Percentiles rank a stretch among this genome's conserved stretches.
phyloP scores from a whole-genome alignment of 1,140 invertebrate species.

The Patella vulgata region DNA sequence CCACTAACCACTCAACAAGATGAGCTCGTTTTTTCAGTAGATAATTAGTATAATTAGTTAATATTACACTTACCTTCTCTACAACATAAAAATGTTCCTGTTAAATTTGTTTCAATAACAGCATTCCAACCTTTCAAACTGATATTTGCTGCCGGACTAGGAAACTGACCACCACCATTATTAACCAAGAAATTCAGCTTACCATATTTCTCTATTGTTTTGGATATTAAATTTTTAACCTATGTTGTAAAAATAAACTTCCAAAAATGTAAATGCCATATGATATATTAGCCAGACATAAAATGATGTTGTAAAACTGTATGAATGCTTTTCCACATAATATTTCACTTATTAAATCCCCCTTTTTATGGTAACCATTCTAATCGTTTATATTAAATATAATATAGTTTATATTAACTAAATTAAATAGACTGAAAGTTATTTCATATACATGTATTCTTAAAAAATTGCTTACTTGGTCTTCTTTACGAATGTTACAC shows the following conservation, averaged over 20 bases:
- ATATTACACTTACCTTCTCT: slow-evolving; percentile 67
- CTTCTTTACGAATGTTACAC: slow-evolving; percentile 70
- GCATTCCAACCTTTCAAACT: slow-evolving; percentile 71
- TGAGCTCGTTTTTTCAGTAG: neutral
- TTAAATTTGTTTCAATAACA: slow-evolving; percentile 71
- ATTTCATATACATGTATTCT: too few species aligned
- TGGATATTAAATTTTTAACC: slow-evolving; percentile 60
- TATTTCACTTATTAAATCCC: too few species aligned
- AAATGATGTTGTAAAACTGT: too few species aligned
- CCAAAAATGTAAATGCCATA: slow-evolving; percentile 2
- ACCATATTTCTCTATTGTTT: slow-evolving; percentile 63
- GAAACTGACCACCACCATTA: slow-evolving; percentile 72
- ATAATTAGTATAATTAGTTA: too few species aligned
- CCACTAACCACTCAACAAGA: too few species aligned
- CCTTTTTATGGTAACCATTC: too few species aligned
- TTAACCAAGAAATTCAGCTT: slow-evolving; percentile 69
- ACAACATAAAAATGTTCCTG: slow-evolving; percentile 69
- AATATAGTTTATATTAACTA: too few species aligned
- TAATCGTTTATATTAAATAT: too few species aligned
- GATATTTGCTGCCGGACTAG: slow-evolving; percentile 59
- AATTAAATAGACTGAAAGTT: too few species aligned
- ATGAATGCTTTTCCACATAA: too few species aligned
- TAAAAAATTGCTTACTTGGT: slow-evolving; percentile 67
- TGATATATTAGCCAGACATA: too few species aligned
- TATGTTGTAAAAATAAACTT: slow-evolving; percentile 27